Evolutionary conservation across 2,797 vertebrate species (phyloP).

Genomic region (Bovichtus diacanthus): DNA sequence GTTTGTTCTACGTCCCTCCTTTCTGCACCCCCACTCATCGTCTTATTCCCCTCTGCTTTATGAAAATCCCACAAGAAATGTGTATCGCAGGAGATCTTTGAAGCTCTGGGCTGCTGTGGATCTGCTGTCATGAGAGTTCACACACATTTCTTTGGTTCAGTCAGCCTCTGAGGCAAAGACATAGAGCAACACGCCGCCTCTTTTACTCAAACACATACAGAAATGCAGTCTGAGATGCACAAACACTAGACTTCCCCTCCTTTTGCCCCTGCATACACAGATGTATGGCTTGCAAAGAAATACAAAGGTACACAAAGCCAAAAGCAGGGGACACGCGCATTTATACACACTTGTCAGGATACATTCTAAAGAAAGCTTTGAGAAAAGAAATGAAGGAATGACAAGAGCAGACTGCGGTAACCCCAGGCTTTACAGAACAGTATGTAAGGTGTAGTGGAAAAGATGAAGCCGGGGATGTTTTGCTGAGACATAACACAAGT

Average conservation of each 20-base stretch:
- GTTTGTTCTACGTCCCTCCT: conserved; percentile 25
- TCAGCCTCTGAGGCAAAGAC: conserved; percentile 29
- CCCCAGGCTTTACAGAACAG: background rate
- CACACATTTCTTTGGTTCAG: conserved; percentile 18
- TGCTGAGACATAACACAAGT: conserved; percentile 7
- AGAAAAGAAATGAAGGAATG: conserved; percentile 11
- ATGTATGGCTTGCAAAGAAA: conserved; percentile 3
- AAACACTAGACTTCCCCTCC: background rate
- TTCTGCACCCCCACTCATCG: background rate
- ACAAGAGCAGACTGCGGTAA: conserved; percentile 5
- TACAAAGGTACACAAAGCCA: background rate
- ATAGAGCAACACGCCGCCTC: background rate
- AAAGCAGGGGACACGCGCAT: conserved; percentile 1
- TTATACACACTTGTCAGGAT: background rate
- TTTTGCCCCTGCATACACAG: background rate
- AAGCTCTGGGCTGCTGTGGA: conserved; percentile 29
- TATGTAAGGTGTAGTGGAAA: conserved; percentile 16
- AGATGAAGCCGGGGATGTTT: conserved; percentile 15
- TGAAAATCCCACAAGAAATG: conserved; percentile 28
- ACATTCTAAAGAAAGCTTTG: conserved; percentile 6
- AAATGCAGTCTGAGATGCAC: conserved; percentile 15
- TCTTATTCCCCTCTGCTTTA: conserved; percentile 41
- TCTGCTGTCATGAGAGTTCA: conserved; percentile 31
- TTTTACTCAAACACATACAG: background rate
- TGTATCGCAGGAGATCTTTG: conserved; percentile 42